These are phyloP conservation scores for Tolmerus cingulatus DNA, from an alignment of 2,888 invertebrate genomes.

Conservation along the genomic window DNA sequence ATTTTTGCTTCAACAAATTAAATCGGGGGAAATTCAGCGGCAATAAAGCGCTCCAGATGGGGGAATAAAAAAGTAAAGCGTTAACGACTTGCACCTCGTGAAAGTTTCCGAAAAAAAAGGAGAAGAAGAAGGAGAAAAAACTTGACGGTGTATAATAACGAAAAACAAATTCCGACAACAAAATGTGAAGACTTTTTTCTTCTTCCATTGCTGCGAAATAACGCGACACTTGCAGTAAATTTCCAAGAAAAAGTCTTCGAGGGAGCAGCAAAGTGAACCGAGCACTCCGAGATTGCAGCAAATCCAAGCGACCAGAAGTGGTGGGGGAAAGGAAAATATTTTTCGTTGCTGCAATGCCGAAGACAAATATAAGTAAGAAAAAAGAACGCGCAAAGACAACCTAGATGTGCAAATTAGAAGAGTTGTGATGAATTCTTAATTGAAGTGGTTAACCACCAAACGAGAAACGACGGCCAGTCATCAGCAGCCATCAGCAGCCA, in stretches of 20 bases:
- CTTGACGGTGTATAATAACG: not conserved
- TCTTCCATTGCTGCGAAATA: not conserved
- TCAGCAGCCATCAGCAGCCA: not conserved
- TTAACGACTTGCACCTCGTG: not conserved
- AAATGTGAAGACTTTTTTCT: not conserved
- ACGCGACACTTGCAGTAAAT: not conserved
- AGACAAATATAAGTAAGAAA: not conserved
- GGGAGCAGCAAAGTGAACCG: not conserved
- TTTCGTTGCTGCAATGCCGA: not conserved
- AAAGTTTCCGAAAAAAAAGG: not conserved
- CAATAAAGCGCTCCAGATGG: not conserved
- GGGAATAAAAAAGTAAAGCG: not conserved
- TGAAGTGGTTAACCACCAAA: not conserved
- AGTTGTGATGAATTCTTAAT: not conserved
- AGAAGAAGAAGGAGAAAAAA: not conserved
- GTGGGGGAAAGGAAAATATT: not conserved
- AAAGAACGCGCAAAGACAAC: not conserved
- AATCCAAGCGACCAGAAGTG: not conserved
- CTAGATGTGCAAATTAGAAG: not conserved
- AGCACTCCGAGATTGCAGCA: not conserved
- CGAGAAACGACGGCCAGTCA: not conserved
- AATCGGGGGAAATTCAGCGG: not conserved
- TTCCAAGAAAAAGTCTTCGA: not conserved
- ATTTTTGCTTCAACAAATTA: not conserved
- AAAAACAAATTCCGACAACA: not conserved